A percentile compares a stretch with the other conserved stretches of the same genome.
Evolutionary conservation across 2,888 invertebrate species (phyloP).

Genomic region (Zaprionus bogoriensis): DNA sequence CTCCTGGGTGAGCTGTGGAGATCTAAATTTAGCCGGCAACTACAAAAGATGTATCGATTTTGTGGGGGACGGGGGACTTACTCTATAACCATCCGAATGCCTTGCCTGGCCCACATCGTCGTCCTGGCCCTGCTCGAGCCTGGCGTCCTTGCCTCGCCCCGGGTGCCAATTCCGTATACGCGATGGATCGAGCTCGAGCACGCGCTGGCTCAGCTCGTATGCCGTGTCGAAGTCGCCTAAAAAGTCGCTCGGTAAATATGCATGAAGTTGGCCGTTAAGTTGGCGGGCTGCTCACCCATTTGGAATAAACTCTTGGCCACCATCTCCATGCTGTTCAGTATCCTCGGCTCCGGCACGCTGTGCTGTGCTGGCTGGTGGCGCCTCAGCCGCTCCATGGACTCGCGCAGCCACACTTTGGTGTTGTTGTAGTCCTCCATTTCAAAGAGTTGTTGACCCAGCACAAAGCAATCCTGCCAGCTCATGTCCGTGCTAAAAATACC

Average conservation of each 20-base stretch:
- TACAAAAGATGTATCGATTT: slow-evolving; percentile 1
- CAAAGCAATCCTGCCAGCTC: slow-evolving; percentile 96
- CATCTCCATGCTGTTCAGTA: slow-evolving; percentile 73
- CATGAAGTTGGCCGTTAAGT: slow-evolving; percentile 19
- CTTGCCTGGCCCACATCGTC: slow-evolving; percentile 23
- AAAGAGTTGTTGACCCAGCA: slow-evolving; percentile 95
- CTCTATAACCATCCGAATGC: slow-evolving; percentile 51
- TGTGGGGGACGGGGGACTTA: slow-evolving; percentile 22
- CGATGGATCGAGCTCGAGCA: slow-evolving; percentile 65
- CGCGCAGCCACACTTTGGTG: slow-evolving; percentile 97
- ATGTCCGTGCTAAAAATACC: slow-evolving; percentile 85
- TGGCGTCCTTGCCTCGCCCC: slow-evolving; percentile 50
- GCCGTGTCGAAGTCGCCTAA: slow-evolving; percentile 72
- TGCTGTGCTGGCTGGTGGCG: slow-evolving; percentile 86
- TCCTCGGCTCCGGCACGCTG: slow-evolving; percentile 40
- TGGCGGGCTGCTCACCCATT: slow-evolving; percentile 61
- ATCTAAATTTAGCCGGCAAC: slow-evolving; percentile 30
- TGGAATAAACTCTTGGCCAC: slow-evolving; percentile 74
- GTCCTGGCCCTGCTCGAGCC: slow-evolving; percentile 2
- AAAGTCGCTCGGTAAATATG: slow-evolving; percentile 41
- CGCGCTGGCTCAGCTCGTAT: slow-evolving; percentile 69
- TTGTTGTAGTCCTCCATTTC: slow-evolving; percentile 95
- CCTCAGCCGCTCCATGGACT: slow-evolving; percentile 90
- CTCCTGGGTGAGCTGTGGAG: slow-evolving; percentile 64
- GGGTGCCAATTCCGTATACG: slow-evolving; percentile 67